Percentiles rank a stretch among this genome's conserved stretches.
Evolutionary conservation across 1,140 invertebrate species (phyloP).

Genomic region (Nixonia krombeini): DNA sequence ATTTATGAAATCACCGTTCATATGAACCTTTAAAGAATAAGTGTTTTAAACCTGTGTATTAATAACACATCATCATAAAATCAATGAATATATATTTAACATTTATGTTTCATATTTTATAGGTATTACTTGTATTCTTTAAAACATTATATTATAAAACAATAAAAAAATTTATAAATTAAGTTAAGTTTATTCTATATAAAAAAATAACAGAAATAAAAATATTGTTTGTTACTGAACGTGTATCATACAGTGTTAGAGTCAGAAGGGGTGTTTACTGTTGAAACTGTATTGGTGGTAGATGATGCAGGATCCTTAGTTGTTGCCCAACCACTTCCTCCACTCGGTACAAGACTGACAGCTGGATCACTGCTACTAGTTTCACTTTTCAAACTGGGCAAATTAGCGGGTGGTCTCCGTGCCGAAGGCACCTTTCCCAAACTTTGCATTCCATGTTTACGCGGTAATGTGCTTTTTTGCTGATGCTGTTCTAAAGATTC

Average conservation of each 20-base stretch:
- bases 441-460: constrained; percentile 99
- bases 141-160: no score
- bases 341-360: constrained; percentile 80
- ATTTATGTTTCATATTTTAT: no score
- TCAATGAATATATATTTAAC: no score
- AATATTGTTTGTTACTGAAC: not conserved
- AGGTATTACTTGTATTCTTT: no score
- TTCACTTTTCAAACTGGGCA: constrained; percentile 98
- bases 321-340: constrained; percentile 81
- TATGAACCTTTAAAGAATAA: no score
- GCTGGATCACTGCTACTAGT: constrained; percentile 82
- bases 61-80: not conserved
- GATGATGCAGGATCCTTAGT: constrained; percentile 66
- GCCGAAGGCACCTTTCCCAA: constrained; percentile 97
- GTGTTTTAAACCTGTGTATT: no score
- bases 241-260: constrained; percentile 54
- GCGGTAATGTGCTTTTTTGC: constrained; percentile 88
- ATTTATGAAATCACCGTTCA: no score
- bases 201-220: constrained; percentile 11
- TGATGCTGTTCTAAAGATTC: constrained; percentile 89
- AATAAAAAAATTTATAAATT: no score
- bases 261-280: constrained; percentile 62
- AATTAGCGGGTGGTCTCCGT: constrained; percentile 95
- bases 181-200: no score
- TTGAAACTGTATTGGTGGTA: constrained; percentile 62